Conservation (phyloP, 2,888 invertebrate species). For the Labia minor region DNA sequence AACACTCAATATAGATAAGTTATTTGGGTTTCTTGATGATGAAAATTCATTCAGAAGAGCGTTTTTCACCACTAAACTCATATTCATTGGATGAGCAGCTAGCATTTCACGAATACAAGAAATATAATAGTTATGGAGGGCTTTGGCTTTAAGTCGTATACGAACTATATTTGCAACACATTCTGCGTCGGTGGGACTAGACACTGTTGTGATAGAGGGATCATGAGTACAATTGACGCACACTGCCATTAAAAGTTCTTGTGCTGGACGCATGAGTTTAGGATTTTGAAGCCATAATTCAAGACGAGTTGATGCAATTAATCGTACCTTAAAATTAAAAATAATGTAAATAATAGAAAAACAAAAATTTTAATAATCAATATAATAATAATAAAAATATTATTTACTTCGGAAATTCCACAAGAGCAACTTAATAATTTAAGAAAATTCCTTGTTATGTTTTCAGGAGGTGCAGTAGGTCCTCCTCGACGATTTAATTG, state of each 20-base stretch:
- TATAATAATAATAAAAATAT: no score
- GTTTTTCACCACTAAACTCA: slow-evolving; percentile 75
- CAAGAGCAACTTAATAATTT: slow-evolving; percentile 73
- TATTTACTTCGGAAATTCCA: slow-evolving; percentile 65
- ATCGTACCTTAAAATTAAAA: slow-evolving; percentile 20
- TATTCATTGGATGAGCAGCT: slow-evolving; percentile 67
- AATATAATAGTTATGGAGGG: slow-evolving; percentile 78
- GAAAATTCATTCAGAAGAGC: slow-evolving; percentile 93
- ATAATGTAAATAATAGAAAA: neutral
- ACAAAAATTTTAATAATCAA: no score
- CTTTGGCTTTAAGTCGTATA: slow-evolving; percentile 87
- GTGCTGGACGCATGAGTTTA: slow-evolving; percentile 82
- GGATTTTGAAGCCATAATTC: slow-evolving; percentile 95
- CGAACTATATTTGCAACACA: slow-evolving; percentile 78
- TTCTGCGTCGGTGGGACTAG: slow-evolving; percentile 53
- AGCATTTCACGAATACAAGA: slow-evolving; percentile 83
- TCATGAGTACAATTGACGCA: slow-evolving; percentile 74
- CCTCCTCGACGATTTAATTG: slow-evolving; percentile 60
- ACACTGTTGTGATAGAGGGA: neutral
- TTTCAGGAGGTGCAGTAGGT: slow-evolving; percentile 61
- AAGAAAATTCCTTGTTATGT: slow-evolving; percentile 79
- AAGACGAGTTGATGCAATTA: slow-evolving; percentile 42
- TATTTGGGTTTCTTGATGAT: slow-evolving; percentile 83
- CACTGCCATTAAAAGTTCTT: slow-evolving; percentile 80
- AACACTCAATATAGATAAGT: slow-evolving; percentile 81